phyloP scores from a whole-genome alignment of 2,113 vertebrate genomes.

The Pimephales promelas region DNA sequence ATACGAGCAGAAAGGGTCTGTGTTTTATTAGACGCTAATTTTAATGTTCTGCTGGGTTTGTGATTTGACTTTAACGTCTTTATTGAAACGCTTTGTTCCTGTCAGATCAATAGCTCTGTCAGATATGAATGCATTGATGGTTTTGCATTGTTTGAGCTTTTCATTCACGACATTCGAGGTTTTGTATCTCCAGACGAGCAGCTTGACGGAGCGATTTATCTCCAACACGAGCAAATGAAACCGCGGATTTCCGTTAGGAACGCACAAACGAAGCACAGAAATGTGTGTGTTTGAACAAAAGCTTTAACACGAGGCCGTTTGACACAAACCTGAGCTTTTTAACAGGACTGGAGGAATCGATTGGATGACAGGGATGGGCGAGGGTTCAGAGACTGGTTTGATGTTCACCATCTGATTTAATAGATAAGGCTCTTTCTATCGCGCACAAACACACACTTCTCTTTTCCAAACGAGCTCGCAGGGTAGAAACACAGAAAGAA shows the following conservation, averaged over 20 bases:
- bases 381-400: neutral
- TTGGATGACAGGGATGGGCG: neutral
- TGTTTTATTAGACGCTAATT: neutral
- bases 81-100: conserved; percentile 59
- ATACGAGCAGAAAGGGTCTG: neutral
- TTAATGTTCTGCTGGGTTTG: conserved; percentile 5
- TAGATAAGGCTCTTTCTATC: neutral
- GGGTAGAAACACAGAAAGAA: neutral
- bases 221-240: too few relatives aligned
- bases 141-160: conserved; percentile 66
- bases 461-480: neutral
- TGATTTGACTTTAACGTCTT: conserved; percentile 58
- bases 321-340: neutral
- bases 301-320: conserved; percentile 24
- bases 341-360: neutral
- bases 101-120: conserved; percentile 71
- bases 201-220: neutral
- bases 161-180: conserved; percentile 64
- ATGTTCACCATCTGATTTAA: neutral
- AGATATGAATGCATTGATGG: conserved; percentile 80
- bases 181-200: conserved; percentile 51
- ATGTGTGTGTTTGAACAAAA: conserved; percentile 57
- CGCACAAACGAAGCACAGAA: neutral
- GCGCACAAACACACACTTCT: neutral
- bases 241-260: neutral